Evolutionary conservation across 1,140 invertebrate genomes (phyloP), one percentile per base, ranked within the genome.

Genomic region (Tigriopus japonicus): DNA sequence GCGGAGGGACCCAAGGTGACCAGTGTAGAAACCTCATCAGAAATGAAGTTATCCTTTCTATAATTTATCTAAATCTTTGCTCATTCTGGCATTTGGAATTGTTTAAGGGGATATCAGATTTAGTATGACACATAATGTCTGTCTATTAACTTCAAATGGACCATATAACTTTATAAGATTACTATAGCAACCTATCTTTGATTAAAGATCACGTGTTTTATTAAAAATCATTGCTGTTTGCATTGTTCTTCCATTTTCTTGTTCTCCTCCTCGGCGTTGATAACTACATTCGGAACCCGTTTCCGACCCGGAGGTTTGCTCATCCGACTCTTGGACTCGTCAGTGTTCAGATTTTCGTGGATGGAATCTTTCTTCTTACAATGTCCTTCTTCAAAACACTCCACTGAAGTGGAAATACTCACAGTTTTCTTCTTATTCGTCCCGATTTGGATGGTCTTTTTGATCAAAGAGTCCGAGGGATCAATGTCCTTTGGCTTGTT

Each of bases 231-330:
- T 21, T 54, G 52, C 35, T 54, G 52, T n/a, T 21, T 28, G 21
- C 52, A 54, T 13, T 54, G n/a, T 15, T 54, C 21, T 21, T 54
- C 35, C 52, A 54, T 54, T 54, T 54, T 28, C 35, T 54, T 23
- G 35, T 54, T 28, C 12, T 21, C 19, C 7, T 54, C 52, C 52
- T 19, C 52, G 6, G 21, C 21, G 52, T 21, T 23, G n/a, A 21
- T 23, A 15, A 28, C 52, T 15, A 23, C 52, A 21, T 54, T 54
- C 3, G 52, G 52, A 15, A 23, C n/a, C 1, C 52, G 52, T 54
- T 54, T 54, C 21, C n/a, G 17, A 19, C n/a, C 14, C 21, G 14
- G n/a, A 15, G 21, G 21, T 5, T n/a, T 54, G 14, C 19, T 21
- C 35, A 15, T 28, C 35, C 35, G 19, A 21, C 21, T 21, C 13